Evolutionary conservation across 2,113 vertebrate species (phyloP), one percentile per base, ranked within the genome.

Genomic region (Mesembrinibis cayennensis): DNA sequence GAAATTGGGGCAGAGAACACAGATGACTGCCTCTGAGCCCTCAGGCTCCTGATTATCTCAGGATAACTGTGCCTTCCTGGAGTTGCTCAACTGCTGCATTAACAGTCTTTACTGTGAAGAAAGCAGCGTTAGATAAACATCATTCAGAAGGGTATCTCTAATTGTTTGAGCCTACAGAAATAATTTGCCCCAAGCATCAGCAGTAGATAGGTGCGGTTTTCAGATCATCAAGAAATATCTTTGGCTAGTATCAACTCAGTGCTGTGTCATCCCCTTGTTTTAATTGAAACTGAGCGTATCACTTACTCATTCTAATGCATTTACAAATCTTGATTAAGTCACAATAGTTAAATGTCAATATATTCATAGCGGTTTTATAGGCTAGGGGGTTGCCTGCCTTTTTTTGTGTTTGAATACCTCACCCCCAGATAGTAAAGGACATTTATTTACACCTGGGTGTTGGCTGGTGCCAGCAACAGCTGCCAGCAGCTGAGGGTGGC

Each of bases 1-100:
- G 88, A 97, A 97, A 97, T 91, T 96, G 90, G 95, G 93, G 91
- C 95, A 96, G 80, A 84, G 93, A 94, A 89, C 92, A 93, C 96
- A 96, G 93, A 91, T 94, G 97, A 97, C 95, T 97, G 96, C 88
- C 62, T 97, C 93, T 61, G 91, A 96, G 96, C 97, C 96, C 94
- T 96, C 87, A 83, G 97, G 96, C 96, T 95, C 72, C 76, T 95
- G 97, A 95, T 96, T 97, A 93, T 96, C 94, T 96, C 95, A 94
- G 91, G 96, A 95, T 96, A 96, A 94, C 96, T 72, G 85, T 87
- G 89, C 77, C 72, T 95, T 96, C 96, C 85, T 97, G 93, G 91
- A 94, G 94, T 96, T 97, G 94, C 96, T 97, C 93, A 97, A 91
- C 97, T 90, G 95, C 95, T 93, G 89, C 81, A 89, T 92, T 95